Base-by-base conservation (phyloP, 92 coral and sea anemone genomes). In the Epizoanthus ramosus region DNA sequence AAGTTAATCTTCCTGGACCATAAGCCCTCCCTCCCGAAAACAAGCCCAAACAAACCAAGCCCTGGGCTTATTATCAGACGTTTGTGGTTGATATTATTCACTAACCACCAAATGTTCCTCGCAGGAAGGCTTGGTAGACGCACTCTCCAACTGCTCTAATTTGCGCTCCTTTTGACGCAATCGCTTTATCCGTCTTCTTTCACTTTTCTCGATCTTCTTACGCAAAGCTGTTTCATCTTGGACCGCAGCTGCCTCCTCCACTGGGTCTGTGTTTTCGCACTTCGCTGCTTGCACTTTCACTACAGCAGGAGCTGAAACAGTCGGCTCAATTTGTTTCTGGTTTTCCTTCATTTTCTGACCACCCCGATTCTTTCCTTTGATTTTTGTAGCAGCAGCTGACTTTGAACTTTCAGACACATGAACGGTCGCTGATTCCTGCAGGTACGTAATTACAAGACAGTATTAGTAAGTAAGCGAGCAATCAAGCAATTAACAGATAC, bases 101-200 rank as follows among this genome's bases (percentile, higher is more conserved):
- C 54, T 50, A 50, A 63, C 15, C 19, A 21, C 43, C 57, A 23
- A 23, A 3, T 21, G 45, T n/a, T 47, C 70, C 56, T 3, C 23
- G 58, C 15, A 17, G 19, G 71, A 61, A 4, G 41, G 57, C 16
- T 61, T 56, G 6, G 15, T 14, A 28, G 37, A 14, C 6, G 31
- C 17, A 25, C 10, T 0, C 16, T 77, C 68, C 18, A 3, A 56
- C 71, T 63, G 71, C 17, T 77, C 82, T 8, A 66, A 43, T 57
- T 37, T 77, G 59, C 82, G 82, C 69, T 60, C 82, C 41, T 52
- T 41, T 22, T 77, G 43, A 54, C 63, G 82, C 19, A 60, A 57
- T 5, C 82, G 70, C 18, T 77, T 77, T 15, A 57, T 12, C 66
- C 71, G 71, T 16, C 82, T 37, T 4, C 82, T 22, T 41, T 77